Percentiles rank a stretch among this genome's conserved stretches.
phyloP scores from a whole-genome alignment of 2,888 invertebrate genomes.

The Temnothorax rugatulus region DNA sequence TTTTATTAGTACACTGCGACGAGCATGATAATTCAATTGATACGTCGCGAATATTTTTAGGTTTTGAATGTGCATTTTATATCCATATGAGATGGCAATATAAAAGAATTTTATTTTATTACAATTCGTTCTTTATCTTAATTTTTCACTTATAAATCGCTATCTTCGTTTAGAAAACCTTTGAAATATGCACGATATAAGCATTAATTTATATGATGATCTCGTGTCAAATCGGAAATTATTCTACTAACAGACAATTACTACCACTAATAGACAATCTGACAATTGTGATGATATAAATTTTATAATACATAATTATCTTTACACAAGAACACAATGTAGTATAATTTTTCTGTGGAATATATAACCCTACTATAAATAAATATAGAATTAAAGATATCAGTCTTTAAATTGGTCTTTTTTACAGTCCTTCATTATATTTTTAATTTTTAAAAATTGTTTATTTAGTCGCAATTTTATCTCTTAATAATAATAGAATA shows the following conservation, averaged over 20 bases:
- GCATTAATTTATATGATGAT: neutral
- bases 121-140: neutral
- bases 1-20: slow-evolving; percentile 34
- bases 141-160: neutral
- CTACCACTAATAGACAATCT: too few relatives aligned
- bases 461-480: neutral
- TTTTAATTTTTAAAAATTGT: neutral
- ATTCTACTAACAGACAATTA: neutral
- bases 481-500: neutral
- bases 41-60: slow-evolving; percentile 1
- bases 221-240: neutral
- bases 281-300: neutral
- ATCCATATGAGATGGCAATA: neutral
- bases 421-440: neutral
- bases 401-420: slow-evolving; percentile 18
- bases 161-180: neutral
- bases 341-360: neutral
- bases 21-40: slow-evolving; percentile 43
- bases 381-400: neutral
- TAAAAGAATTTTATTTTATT: neutral
- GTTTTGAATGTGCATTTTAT: neutral
- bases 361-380: neutral
- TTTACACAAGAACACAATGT: neutral
- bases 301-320: neutral
- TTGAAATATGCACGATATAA: neutral